These are phyloP conservation scores for Ceyx cyanopectus DNA, from an alignment of 2,113 vertebrate genomes.

Conservation along the genomic window DNA sequence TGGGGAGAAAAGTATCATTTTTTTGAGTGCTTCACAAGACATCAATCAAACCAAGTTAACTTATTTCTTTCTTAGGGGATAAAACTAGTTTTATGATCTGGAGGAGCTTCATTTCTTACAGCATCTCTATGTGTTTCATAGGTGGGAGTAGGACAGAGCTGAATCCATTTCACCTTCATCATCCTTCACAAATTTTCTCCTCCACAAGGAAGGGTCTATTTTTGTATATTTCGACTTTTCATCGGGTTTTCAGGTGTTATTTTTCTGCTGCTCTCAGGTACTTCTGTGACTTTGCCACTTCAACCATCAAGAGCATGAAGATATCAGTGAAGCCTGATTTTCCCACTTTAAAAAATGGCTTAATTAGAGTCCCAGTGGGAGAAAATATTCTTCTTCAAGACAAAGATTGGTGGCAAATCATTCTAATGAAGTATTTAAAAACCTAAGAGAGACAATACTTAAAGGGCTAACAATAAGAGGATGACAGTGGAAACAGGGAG, in stretches of 20 bases:
- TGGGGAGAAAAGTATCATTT: neutral
- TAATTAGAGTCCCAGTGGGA: neutral
- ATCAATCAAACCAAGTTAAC: neutral
- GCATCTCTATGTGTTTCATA: neutral
- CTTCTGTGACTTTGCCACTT: neutral
- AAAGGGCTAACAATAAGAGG: neutral
- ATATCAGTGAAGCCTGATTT: neutral
- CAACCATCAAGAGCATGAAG: neutral
- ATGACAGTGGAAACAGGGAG: constrained; percentile 3
- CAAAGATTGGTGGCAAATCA: neutral
- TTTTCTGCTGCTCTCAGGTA: neutral
- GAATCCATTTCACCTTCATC: neutral
- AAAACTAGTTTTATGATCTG: neutral
- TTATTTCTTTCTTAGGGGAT: neutral
- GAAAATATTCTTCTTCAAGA: neutral
- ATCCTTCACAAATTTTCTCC: neutral
- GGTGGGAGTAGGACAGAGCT: neutral
- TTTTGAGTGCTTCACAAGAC: neutral
- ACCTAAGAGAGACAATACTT: neutral
- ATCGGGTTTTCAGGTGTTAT: neutral
- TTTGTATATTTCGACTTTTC: neutral
- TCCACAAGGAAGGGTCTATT: neutral
- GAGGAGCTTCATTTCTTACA: neutral
- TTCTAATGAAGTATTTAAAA: constrained; percentile 2
- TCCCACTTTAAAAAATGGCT: neutral